Conservation (phyloP, 2,797 vertebrate genomes). For the Pteropus rufus region DNA sequence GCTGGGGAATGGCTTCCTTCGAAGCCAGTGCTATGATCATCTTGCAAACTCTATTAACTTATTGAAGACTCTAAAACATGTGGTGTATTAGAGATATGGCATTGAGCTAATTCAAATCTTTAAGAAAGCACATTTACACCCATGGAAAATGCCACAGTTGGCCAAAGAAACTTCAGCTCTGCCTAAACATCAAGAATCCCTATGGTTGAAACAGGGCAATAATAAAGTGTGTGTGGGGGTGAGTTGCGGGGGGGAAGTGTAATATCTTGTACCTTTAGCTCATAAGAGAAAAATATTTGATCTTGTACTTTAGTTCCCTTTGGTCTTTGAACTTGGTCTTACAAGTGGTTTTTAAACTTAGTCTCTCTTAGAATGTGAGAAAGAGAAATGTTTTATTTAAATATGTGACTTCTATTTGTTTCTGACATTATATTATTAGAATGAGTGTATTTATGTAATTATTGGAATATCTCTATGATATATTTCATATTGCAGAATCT, state of each 20-base stretch:
- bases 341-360: background rate
- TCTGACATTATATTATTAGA: background rate
- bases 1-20: background rate
- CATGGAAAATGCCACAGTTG: background rate
- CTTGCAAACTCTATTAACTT: background rate
- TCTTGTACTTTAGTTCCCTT: background rate
- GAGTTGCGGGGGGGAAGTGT: background rate
- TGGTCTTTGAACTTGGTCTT: background rate
- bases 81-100: background rate
- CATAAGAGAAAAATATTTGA: background rate
- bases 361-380: background rate
- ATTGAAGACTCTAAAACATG: background rate
- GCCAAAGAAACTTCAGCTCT: background rate
- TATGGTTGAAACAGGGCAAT: background rate
- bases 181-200: background rate
- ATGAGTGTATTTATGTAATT: background rate
- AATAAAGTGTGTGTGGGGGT: background rate
- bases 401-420: background rate
- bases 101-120: background rate
- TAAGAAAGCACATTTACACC: background rate
- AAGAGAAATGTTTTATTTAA: background rate
- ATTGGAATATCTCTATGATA: background rate
- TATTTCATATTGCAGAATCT: background rate
- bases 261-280: background rate
- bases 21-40: background rate